Conservation (phyloP, 2,113 vertebrate species). For the Zosterops hypoxanthus region DNA sequence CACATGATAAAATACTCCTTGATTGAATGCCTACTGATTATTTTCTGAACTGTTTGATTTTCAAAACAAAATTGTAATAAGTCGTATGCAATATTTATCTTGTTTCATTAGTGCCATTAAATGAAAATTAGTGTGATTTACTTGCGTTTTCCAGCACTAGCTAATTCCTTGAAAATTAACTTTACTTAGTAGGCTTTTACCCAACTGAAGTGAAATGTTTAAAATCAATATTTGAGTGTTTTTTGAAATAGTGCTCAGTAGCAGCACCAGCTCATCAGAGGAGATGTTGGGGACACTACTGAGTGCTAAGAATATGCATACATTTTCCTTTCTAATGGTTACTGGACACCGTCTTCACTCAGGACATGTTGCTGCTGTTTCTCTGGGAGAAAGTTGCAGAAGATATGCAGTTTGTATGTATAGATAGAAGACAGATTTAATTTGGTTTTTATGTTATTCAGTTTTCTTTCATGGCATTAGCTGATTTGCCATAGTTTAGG, state of each 20-base stretch:
- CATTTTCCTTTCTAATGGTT: not conserved
- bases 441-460: not conserved
- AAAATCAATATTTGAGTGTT: conserved; percentile 69
- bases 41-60: conserved; percentile 66
- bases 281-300: not conserved
- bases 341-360: not conserved
- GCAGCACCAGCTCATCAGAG: conserved; percentile 22
- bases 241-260: conserved; percentile 40
- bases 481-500: not conserved
- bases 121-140: conserved; percentile 51
- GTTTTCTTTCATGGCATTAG: not conserved
- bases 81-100: conserved; percentile 60
- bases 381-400: not conserved
- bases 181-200: conserved; percentile 62
- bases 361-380: not conserved
- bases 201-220: conserved; percentile 66
- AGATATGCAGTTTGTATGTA: not conserved
- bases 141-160: conserved; percentile 15
- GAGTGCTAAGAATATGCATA: not conserved
- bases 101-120: conserved; percentile 62
- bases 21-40: conserved; percentile 42
- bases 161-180: conserved; percentile 68
- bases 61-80: conserved; percentile 68
- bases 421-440: not conserved
- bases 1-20: conserved; percentile 10